phyloP scores from a whole-genome alignment of 2,888 invertebrate species.

The Venustoraphidia nigricollis region DNA sequence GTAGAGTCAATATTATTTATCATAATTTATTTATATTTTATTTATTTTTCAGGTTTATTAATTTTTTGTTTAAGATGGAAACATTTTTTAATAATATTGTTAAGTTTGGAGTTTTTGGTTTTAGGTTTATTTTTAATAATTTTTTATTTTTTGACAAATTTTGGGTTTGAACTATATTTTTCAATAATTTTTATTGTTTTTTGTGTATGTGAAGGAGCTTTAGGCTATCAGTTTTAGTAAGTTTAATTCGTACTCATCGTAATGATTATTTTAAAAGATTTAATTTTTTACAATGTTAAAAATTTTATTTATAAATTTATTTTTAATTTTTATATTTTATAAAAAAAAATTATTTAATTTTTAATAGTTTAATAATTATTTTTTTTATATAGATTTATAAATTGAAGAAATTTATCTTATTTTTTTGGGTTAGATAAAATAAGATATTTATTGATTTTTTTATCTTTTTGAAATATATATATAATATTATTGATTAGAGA shows the following conservation, averaged over 20 bases:
- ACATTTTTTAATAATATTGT: conserved; percentile 40
- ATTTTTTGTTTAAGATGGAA: conserved; percentile 39
- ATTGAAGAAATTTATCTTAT: conserved; percentile 27
- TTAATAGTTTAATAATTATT: conserved; percentile 33
- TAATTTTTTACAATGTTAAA: conserved; percentile 42
- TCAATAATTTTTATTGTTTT: conserved; percentile 43
- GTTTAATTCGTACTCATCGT: conserved; percentile 40
- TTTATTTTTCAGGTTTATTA: conserved; percentile 35
- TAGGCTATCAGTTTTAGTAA: conserved; percentile 46
- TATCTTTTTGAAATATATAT: conserved; percentile 41
- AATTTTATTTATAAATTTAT: conserved; percentile 31
- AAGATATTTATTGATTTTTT: conserved; percentile 37
- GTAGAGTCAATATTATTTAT: too few species aligned
- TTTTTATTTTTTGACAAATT: conserved; percentile 29
- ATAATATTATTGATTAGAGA: conserved; percentile 42
- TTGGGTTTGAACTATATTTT: conserved; percentile 36
- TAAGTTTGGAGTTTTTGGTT: conserved; percentile 44
- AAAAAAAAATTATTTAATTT: conserved; percentile 34
- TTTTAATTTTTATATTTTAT: conserved; percentile 36
- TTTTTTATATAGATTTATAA: conserved; percentile 25
- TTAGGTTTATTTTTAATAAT: conserved; percentile 37
- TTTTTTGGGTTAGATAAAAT: conserved; percentile 33
- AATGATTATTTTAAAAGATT: conserved; percentile 47
- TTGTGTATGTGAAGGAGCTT: conserved; percentile 47
- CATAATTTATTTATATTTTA: conserved; percentile 29